phyloP scores from a whole-genome alignment of 2,888 invertebrate genomes.

The Cataglyphis rosenhaueri region DNA sequence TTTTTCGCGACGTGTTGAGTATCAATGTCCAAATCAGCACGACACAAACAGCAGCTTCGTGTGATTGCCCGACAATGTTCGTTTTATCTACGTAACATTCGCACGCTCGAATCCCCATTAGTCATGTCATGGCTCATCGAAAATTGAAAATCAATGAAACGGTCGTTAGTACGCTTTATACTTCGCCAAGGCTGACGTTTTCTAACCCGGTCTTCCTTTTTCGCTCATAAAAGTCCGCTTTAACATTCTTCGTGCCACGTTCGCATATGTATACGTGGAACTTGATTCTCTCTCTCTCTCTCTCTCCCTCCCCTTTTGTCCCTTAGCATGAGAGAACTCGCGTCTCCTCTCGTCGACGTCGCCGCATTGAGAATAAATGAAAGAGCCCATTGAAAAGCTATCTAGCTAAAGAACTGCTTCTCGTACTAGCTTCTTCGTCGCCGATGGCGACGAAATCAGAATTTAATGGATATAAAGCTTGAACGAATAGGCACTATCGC shows the following conservation, averaged over 20 bases:
- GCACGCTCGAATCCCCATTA: constrained; percentile 44
- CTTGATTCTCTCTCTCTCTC: constrained; percentile 48
- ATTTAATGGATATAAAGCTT: constrained; percentile 79
- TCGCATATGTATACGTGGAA: constrained; percentile 52
- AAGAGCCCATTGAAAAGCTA: constrained; percentile 78
- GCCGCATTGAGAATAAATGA: constrained; percentile 74
- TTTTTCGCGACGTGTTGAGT: constrained; percentile 23
- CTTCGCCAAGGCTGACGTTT: constrained; percentile 59
- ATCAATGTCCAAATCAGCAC: constrained; percentile 7
- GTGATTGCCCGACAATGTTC: constrained; percentile 35
- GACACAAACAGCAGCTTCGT: constrained; percentile 30
- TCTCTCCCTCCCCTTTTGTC: background rate
- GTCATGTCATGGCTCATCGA: constrained; percentile 57
- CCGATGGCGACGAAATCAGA: constrained; percentile 69
- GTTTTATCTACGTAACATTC: constrained; percentile 38
- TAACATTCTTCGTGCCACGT: constrained; percentile 58
- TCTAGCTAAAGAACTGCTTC: constrained; percentile 68
- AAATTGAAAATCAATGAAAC: constrained; percentile 75
- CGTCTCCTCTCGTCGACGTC: constrained; percentile 42
- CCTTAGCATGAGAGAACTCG: constrained; percentile 25
- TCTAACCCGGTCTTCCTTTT: constrained; percentile 61
- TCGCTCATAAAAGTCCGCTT: constrained; percentile 73
- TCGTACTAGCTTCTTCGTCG: constrained; percentile 61
- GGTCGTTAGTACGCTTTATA: constrained; percentile 72
- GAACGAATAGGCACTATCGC: constrained; percentile 75